Evolutionary conservation across 2,113 vertebrate genomes (phyloP), one percentile per base, ranked within the genome.

Genomic region (Dasyprocta punctata): DNA sequence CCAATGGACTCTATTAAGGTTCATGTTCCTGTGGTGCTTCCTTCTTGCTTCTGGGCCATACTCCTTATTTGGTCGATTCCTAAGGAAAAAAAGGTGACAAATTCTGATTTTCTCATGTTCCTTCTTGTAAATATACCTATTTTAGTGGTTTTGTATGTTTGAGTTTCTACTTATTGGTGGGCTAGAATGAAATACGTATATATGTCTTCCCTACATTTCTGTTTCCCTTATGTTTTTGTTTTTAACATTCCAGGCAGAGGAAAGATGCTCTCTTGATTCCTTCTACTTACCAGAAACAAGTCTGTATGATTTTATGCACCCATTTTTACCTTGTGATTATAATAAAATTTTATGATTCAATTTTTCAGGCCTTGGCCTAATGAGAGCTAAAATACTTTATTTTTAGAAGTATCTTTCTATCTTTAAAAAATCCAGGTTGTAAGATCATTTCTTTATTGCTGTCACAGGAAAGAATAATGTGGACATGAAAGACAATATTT

Each of bases 311-410:
- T 96, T 44, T 63, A 16, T 80, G 20, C 3, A 28, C 63, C 28
- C 36, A 1, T 54, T 90, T 75, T 61, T 61, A 44, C 38, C 10
- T 77, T 77, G 58, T 38, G 17, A 16, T 4, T 84, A 81, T 0
- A 96, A 36, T 47, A 44, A 94, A 73, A 58, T 49, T 90, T n/a
- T 88, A 60, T 75, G 47, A 91, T 67, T 84, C 38, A 92, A 3
- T 63, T 26, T 67, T 60, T 77, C 7, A 73, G n/a, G 4, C 0
- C 36, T 75, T 52, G 24, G 28, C 20, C 71, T 80, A 16, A 44
- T 49, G 47, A 77, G 2, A 58, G 12, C 8, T n/a, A 92, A 61
- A 60, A 17, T 4, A 87, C 22, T 61, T 60, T 85, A 58, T 67
- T 92, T 67, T n/a, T 44, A 77, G 28, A 69, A 67, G n/a, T 47